Evolutionary conservation across 2,797 vertebrate genomes (phyloP), one percentile per base, ranked within the genome.

Genomic region (Triplophysa bombifrons): DNA sequence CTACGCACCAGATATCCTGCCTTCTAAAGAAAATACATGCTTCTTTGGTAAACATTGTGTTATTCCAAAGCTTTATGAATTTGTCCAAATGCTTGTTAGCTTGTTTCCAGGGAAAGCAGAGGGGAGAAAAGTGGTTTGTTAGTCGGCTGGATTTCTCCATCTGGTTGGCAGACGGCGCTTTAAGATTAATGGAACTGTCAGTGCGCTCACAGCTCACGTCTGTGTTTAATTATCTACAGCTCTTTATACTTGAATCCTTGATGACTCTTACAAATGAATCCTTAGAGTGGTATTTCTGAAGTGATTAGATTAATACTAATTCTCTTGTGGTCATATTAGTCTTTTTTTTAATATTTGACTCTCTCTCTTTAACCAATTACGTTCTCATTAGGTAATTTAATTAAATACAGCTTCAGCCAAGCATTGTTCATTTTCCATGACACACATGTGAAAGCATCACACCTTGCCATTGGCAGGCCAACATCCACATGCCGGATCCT

Each of bases 101-200:
- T 34, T 44, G 61, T 56, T 69, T 50, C 58, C 65, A 69, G 19
- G 60, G 12, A 48, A 58, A 22, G 0, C 30, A 51, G 64, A 56
- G 72, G 7, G 48, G 66, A 11, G 27, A 51, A 41, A 51, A 20
- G 17, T 55, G 51, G 19, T 8, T 10, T 34, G 61, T 74, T 55
- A 72, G 51, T n/a, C 11, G 27, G 27, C 20, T n/a, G n/a, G 27
- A 65, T 75, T 30, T 77, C 67, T 50, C 51, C 81, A 85, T 85
- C 83, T 87, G 84, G 74, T 74, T 67, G 48, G 79, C 76, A 85
- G 78, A 83, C 78, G 72, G 65, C 16, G 48, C 30, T 46, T 51
- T 12, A 64, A 84, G 82, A 85, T 83, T 80, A 76, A 85, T 80
- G 65, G 66, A 50, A 63, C 19, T 70, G 72, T 84, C 81, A 81